Conservation (phyloP, 2,888 invertebrate species). For the Pterobdella sp. region DNA sequence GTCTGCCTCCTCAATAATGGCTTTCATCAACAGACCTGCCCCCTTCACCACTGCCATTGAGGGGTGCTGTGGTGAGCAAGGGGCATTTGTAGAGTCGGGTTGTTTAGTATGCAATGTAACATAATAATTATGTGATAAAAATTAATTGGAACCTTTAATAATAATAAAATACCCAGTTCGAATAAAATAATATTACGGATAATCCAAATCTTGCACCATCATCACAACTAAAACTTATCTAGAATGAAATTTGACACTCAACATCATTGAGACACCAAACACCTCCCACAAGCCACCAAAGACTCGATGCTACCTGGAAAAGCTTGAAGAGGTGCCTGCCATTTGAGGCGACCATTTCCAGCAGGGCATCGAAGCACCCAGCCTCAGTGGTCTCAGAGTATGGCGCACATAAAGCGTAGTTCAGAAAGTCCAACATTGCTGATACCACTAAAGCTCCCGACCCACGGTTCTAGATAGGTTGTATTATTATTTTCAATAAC, state of each 20-base stretch:
- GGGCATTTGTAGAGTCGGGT: neutral
- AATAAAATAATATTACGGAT: neutral
- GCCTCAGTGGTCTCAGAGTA: constrained; percentile 94
- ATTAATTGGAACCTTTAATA: neutral
- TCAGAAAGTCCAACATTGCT: constrained; percentile 94
- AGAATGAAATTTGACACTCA: too few relatives aligned
- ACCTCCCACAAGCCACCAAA: neutral
- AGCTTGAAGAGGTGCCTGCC: constrained; percentile 84
- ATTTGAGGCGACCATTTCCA: constrained; percentile 85
- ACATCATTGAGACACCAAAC: too few relatives aligned
- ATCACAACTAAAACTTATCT: neutral
- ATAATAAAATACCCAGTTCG: neutral
- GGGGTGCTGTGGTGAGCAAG: constrained; percentile 64
- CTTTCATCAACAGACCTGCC: constrained; percentile 90
- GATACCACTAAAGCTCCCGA: constrained; percentile 75
- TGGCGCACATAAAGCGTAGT: constrained; percentile 93
- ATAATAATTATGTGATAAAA: neutral
- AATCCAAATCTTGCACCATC: neutral
- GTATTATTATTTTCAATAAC: neutral
- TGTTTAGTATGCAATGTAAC: neutral
- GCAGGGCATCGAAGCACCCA: constrained; percentile 63
- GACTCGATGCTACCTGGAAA: constrained; percentile 64
- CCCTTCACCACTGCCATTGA: constrained; percentile 97
- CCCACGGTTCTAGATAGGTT: constrained; percentile 25
- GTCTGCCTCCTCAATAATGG: constrained; percentile 92